Evolutionary conservation across 2,113 vertebrate genomes (phyloP).

Genomic region (Tupaia chinensis): DNA sequence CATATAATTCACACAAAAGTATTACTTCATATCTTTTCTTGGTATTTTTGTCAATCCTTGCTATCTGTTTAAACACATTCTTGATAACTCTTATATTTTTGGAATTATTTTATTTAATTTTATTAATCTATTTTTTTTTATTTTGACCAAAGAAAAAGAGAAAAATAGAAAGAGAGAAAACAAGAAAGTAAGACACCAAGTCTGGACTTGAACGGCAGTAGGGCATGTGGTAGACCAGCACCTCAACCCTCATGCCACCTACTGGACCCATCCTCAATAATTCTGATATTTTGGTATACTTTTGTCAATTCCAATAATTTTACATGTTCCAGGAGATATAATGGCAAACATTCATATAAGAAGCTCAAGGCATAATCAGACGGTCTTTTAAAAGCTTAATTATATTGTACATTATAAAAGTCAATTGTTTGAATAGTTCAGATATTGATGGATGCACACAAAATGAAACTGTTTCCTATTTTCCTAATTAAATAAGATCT

Average conservation of each 20-base stretch:
- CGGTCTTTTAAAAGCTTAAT: slow-evolving; percentile 16
- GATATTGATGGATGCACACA: neutral
- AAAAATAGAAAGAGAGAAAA: too few relatives aligned
- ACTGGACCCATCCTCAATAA: neutral
- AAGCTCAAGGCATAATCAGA: neutral
- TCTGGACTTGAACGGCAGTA: too few relatives aligned
- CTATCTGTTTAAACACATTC: neutral
- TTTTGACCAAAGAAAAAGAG: too few relatives aligned
- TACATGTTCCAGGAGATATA: neutral
- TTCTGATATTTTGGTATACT: neutral
- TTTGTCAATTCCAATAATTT: slow-evolving; percentile 16
- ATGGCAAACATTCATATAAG: neutral
- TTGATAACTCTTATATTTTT: neutral
- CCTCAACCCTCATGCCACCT: too few relatives aligned
- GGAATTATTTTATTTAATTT: too few relatives aligned
- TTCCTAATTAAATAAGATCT: slow-evolving; percentile 19
- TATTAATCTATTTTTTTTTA: too few relatives aligned
- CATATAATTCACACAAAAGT: neutral
- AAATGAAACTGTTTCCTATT: slow-evolving; percentile 36
- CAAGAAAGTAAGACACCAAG: too few relatives aligned
- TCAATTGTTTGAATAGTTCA: slow-evolving; percentile 17
- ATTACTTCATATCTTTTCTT: slow-evolving; percentile 21
- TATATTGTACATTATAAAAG: neutral
- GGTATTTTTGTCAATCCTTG: neutral
- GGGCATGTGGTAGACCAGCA: too few relatives aligned